Base-by-base conservation (phyloP, 2,113 vertebrate species). In the Alligator mississippiensis region DNA sequence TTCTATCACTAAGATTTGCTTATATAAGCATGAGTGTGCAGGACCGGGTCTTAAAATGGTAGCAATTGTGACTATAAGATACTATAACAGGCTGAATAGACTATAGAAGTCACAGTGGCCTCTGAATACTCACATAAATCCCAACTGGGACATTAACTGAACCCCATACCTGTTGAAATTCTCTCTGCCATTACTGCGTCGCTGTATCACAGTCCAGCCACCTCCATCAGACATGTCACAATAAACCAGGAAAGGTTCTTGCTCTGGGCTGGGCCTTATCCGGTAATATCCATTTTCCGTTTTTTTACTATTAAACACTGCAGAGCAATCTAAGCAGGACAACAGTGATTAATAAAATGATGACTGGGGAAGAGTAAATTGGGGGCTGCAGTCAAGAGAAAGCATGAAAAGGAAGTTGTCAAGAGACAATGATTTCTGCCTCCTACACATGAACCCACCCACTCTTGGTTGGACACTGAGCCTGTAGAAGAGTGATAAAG, bases 181-280 rank as follows among this genome's bases (percentile, higher is more conserved):
- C 89, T 99, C 98, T 96, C 96, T 98, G 58, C 99, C 99, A 0
- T 98, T 98, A 8, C 98, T 96, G 2, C 99, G 97, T 66, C 96
- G 98, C 94, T 99, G 99, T 62, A 99, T 97, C 82, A 99, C 98
- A 0, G 99, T 99, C 99, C 99, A 99, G 2, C 98, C 99, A 14
- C 98, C 99, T 0, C 99, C 99, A 2, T 99, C 98, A 4, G 98
- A 97, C 99, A 99, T 99, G 88, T 99, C 99, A 85, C 99, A 99
- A 94, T 98, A 99, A 0, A 95, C 98, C 92, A 99, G 96, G 90
- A 99, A 98, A 3, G 99, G 98, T 70, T 99, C 98, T 55, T 28
- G 93, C 3, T 97, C 95, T 3, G 84, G 62, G 79, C 96, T 96
- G 27, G 99, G 99, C 88, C 97, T 96, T 90, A 99, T 97, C 57